Evolutionary conservation across 2,113 vertebrate species (phyloP), one percentile per base, ranked within the genome.

Genomic region (Micronycteris hirsuta): DNA sequence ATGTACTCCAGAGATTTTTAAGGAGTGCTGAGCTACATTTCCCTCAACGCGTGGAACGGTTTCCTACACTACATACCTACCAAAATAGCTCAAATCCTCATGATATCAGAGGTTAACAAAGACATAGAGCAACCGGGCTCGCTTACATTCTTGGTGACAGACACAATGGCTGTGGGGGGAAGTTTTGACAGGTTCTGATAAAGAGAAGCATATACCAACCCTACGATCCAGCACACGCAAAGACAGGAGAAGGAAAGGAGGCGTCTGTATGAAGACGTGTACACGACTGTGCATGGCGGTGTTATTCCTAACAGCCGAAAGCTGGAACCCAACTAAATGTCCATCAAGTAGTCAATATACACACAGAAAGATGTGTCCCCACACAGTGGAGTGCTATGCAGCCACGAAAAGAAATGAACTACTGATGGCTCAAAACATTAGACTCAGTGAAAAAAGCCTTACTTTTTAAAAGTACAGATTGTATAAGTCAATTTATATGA

Each of bases 351-450:
- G n/a, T 49, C 49, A 83, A 12, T 5, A 28, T 31, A 47, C 9
- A 81, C 38, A 38, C 19, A 74, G 65, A 65, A 14, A 3, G 26
- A 20, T 61, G 33, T 43, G 20, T 20, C 24, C n/a, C 31, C 5
- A 47, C 0, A 5, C 1, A 33, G 1, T n/a, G 15, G 14, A 8
- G 67, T 45, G 43, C 3, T 52, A 31, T 10, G 8, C 8, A 61
- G 14, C 31, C 15, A 58, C 28, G 86, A 63, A 80, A 74, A 77
- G 4, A 26, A 52, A 49, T 47, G 19, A 68, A 61, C 22, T n/a
- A n/a, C n/a, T n/a, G 15, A 67, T 73, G 56, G 45, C 41, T 89
- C 9, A 82, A 16, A 45, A 45, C 26, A 38, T 49, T 61, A 71
- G 74, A 3, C 20, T 77, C 33, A 15, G 28, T 47, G 10, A 87